Percentiles rank a stretch among this genome's conserved stretches.
phyloP scores from a whole-genome alignment of 2,113 vertebrate genomes.

The Percopsis transmontana region DNA sequence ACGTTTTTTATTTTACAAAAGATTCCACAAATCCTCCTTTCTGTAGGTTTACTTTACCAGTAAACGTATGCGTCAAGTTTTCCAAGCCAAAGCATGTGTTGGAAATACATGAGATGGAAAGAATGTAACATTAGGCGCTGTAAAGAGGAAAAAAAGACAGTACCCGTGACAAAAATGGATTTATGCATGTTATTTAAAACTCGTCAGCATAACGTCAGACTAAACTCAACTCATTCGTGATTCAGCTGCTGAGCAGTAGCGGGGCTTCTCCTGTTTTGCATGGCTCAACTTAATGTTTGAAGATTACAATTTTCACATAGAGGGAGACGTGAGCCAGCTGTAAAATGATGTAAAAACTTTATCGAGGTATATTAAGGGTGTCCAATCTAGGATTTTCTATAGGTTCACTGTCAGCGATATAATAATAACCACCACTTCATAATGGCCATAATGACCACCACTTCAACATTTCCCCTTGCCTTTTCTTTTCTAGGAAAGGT shows the following conservation, averaged over 20 bases:
- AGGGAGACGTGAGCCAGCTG: conserved; percentile 49
- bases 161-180: conserved; percentile 46
- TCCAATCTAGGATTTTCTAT: conserved; percentile 45
- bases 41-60: conserved; percentile 9
- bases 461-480: conserved; percentile 16
- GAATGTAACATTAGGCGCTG: conserved; percentile 33
- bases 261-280: conserved; percentile 60
- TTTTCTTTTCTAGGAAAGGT: conserved; percentile 17
- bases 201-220: conserved; percentile 25
- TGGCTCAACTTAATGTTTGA: conserved; percentile 46
- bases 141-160: conserved; percentile 6
- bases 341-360: conserved; percentile 60
- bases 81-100: conserved; percentile 68
- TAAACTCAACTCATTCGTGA: conserved; percentile 38
- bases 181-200: conserved; percentile 56
- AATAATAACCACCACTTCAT: conserved; percentile 5
- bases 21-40: conserved; percentile 1
- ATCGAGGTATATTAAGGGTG: conserved; percentile 62
- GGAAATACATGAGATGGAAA: conserved; percentile 27
- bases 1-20: neutral
- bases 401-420: conserved; percentile 45
- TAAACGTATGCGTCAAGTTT: neutral
- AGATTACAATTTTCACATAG: conserved; percentile 38
- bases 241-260: conserved; percentile 34
- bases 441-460: too few relatives aligned